Evolutionary conservation across 2,888 invertebrate genomes (phyloP).

Genomic region (Julus scandinavius): DNA sequence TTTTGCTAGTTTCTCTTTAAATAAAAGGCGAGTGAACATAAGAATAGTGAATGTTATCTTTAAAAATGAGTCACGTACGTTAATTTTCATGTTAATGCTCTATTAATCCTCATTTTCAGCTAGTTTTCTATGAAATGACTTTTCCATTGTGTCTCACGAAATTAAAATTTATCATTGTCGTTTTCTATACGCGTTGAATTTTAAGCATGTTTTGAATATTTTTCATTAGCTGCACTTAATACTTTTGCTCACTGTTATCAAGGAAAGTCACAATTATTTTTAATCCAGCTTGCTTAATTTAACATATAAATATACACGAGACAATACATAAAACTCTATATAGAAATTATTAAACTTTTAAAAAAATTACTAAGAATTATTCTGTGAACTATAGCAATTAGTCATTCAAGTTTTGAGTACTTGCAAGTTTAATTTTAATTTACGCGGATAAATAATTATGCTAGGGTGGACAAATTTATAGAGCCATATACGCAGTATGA

Average conservation of each 20-base stretch:
- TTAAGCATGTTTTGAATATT: conserved; percentile 15
- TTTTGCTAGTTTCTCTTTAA: background rate
- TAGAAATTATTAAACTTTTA: too few species aligned
- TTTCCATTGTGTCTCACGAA: background rate
- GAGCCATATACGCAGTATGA: too few species aligned
- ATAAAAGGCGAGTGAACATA: background rate
- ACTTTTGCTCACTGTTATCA: background rate
- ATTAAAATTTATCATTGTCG: background rate
- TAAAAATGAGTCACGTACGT: background rate
- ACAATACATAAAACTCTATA: too few species aligned
- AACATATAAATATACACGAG: background rate
- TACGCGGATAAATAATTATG: too few species aligned
- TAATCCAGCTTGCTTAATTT: background rate
- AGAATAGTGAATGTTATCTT: background rate
- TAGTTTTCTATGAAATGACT: background rate
- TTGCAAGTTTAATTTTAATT: too few species aligned
- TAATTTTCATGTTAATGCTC: conserved; percentile 7
- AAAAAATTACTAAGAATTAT: too few species aligned
- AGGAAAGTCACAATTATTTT: background rate
- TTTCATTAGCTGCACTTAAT: background rate
- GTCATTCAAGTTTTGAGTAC: too few species aligned
- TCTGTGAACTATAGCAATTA: too few species aligned
- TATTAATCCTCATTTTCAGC: conserved; percentile 4
- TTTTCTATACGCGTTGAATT: background rate
- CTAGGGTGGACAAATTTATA: too few species aligned